Conservation (phyloP, 1,140 invertebrate genomes). For the Zaprionus gabonicus region DNA sequence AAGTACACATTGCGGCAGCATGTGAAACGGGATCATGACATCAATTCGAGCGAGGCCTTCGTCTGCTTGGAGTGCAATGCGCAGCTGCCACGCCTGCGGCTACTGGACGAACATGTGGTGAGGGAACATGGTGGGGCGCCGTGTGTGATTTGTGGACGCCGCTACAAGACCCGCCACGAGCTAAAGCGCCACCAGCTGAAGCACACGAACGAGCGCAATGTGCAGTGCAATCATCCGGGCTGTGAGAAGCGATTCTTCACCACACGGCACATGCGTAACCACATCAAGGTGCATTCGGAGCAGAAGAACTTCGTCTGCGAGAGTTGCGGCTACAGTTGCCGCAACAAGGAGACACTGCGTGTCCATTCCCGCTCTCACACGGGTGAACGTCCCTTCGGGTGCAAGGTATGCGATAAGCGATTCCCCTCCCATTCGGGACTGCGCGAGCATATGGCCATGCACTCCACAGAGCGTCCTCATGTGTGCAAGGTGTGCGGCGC, state of each 20-base stretch:
- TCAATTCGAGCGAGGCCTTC: slow-evolving; percentile 27
- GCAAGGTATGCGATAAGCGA: slow-evolving; percentile 89
- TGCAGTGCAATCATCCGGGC: slow-evolving; percentile 62
- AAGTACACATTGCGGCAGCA: slow-evolving; percentile 63
- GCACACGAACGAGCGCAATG: slow-evolving; percentile 68
- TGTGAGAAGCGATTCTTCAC: slow-evolving; percentile 74
- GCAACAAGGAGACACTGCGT: slow-evolving; percentile 94
- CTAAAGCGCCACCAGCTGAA: slow-evolving; percentile 68
- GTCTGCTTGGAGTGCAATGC: slow-evolving; percentile 60
- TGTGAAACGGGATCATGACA: slow-evolving; percentile 61
- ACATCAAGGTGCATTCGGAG: slow-evolving; percentile 71
- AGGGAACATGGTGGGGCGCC: slow-evolving; percentile 57
- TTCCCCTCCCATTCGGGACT: slow-evolving; percentile 88
- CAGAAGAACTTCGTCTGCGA: slow-evolving; percentile 80
- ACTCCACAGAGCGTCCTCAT: slow-evolving; percentile 91
- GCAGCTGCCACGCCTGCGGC: slow-evolving; percentile 58
- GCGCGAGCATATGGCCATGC: slow-evolving; percentile 88
- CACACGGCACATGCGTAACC: slow-evolving; percentile 67
- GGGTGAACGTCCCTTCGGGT: slow-evolving; percentile 92
- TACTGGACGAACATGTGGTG: slow-evolving; percentile 63
- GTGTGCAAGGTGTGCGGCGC: slow-evolving; percentile 90
- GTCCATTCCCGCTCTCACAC: slow-evolving; percentile 93
- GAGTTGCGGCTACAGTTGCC: slow-evolving; percentile 84
- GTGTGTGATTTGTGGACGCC: slow-evolving; percentile 57
- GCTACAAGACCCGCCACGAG: slow-evolving; percentile 68